These are phyloP conservation scores for Tragelaphus scriptus DNA, from an alignment of 2,113 vertebrate species.

Conservation along the genomic window DNA sequence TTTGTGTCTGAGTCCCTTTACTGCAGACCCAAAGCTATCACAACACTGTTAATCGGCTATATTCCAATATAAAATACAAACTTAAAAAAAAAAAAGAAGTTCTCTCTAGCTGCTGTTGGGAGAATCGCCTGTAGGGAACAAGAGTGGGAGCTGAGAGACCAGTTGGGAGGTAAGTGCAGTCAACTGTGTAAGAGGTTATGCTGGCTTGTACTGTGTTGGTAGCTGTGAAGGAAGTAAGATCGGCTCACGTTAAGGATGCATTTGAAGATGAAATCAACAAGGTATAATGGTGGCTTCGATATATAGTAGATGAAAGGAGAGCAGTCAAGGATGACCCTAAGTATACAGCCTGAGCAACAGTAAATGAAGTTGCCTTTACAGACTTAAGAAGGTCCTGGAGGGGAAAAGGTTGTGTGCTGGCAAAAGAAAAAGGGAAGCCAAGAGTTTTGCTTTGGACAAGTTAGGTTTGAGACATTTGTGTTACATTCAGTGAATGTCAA, in stretches of 20 bases:
- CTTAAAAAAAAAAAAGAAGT: not conserved
- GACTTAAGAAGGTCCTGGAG: not conserved
- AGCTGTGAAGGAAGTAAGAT: not conserved
- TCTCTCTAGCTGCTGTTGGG: not conserved
- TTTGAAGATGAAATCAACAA: not conserved
- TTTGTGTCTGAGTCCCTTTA: not conserved
- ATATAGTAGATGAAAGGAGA: not conserved
- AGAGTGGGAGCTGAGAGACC: not conserved
- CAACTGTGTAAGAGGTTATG: not conserved
- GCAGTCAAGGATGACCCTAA: not conserved
- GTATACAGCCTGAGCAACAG: not conserved
- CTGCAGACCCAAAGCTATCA: not conserved
- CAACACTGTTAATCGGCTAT: not conserved
- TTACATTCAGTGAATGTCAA: not conserved
- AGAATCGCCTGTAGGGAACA: not conserved
- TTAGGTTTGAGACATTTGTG: not conserved
- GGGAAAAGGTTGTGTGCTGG: not conserved
- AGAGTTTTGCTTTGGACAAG: not conserved
- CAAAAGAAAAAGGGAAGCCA: not conserved
- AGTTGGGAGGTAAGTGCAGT: not conserved
- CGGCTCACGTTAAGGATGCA: not conserved
- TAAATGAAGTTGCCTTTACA: not conserved
- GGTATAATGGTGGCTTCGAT: not conserved
- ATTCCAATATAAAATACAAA: not conserved
- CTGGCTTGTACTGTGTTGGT: not conserved